A percentile compares a stretch with the other conserved stretches of the same genome.
Evolutionary conservation across 1,140 invertebrate species (phyloP).

Genomic region (Hirudo medicinalis): DNA sequence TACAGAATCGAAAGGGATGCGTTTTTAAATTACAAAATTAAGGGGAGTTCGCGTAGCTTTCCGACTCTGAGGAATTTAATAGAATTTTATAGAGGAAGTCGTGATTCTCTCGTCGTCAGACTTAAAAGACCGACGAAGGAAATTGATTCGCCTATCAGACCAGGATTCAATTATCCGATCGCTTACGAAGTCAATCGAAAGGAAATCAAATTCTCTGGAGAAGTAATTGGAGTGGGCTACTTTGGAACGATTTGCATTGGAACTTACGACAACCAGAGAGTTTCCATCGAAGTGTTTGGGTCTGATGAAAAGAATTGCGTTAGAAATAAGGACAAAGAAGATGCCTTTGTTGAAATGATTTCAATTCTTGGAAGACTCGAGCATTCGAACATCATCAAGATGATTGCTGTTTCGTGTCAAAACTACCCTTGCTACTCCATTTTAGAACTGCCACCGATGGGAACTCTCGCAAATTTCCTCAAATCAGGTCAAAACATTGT

Average conservation of each 20-base stretch:
- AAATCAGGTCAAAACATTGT: slow-evolving; percentile 1
- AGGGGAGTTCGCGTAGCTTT: slow-evolving; percentile 19
- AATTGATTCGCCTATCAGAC: slow-evolving; percentile 5
- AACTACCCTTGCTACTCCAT: slow-evolving; percentile 17
- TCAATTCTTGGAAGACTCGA: slow-evolving; percentile 12
- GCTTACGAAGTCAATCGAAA: background rate
- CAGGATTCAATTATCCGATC: slow-evolving; percentile 20
- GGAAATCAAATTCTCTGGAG: background rate
- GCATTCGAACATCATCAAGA: slow-evolving; percentile 18
- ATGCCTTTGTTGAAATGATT: slow-evolving; percentile 20
- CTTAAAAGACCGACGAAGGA: slow-evolving; percentile 19
- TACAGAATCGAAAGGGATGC: slow-evolving; percentile 19
- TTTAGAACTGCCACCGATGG: slow-evolving; percentile 5
- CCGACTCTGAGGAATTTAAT: slow-evolving; percentile 19
- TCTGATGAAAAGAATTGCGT: slow-evolving; percentile 11
- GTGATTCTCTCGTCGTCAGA: slow-evolving; percentile 14
- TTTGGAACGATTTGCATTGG: slow-evolving; percentile 20
- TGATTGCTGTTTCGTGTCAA: slow-evolving; percentile 18
- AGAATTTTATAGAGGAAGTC: slow-evolving; percentile 18
- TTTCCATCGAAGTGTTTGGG: slow-evolving; percentile 15
- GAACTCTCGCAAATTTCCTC: slow-evolving; percentile 19
- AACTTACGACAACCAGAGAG: background rate
- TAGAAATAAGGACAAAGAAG: slow-evolving; percentile 11
- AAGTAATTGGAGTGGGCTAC: slow-evolving; percentile 21
- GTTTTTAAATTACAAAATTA: slow-evolving; percentile 16